Base-by-base conservation (phyloP, 2,113 vertebrate genomes). In the Dasypus novemcinctus region DNA sequence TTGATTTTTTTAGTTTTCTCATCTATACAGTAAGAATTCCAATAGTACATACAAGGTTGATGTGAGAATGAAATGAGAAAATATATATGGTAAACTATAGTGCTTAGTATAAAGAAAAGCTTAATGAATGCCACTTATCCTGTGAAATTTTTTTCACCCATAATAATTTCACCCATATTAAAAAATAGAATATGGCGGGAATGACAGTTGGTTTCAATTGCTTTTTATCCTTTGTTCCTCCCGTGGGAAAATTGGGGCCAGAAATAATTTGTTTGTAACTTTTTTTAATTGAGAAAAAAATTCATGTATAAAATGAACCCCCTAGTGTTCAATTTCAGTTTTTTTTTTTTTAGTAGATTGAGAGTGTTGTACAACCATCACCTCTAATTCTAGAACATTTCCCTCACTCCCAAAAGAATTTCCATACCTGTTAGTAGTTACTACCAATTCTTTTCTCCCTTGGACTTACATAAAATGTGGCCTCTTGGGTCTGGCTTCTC, bases 281-380 rank as follows among this genome's bases (percentile, higher is more conserved):
- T 76, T 91, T 46, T 89, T 92, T 90, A 33, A 57, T 78, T 81
- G 21, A 68, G 25, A 54, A 68, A 71, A 93, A 94, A 91, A 57
- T 69, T 83, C 63, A 74, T 8, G 27, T 84, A 61, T 66, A 69
- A 95, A 90, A 68, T 13, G 90, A 7, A 46, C 4, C 17, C 27
- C 76, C 59, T 84, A 46, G 25, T 95, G 20, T 87, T 75, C 92
- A 92, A 68, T 94, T 68, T 57, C 27, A 68, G 41, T 91, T n/a
- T n/a, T n/a, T n/a, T n/a, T n/a, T n/a, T n/a, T 82, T 88, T 94
- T 95, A 85, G 1, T 36, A 84, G 82, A 82, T 57, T 78, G 41
- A 69, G 17, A 49, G 12, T 81, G 49, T 68, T 84, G 52, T 21
- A 2, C 64, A 43, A 52, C 20, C 46, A 52, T 90, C 57, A 93